A percentile compares a stretch with the other conserved stretches of the same genome.
These are phyloP conservation scores for Prochilodus magdalenae DNA, from an alignment of 2,113 vertebrate species.

Conservation along the genomic window DNA sequence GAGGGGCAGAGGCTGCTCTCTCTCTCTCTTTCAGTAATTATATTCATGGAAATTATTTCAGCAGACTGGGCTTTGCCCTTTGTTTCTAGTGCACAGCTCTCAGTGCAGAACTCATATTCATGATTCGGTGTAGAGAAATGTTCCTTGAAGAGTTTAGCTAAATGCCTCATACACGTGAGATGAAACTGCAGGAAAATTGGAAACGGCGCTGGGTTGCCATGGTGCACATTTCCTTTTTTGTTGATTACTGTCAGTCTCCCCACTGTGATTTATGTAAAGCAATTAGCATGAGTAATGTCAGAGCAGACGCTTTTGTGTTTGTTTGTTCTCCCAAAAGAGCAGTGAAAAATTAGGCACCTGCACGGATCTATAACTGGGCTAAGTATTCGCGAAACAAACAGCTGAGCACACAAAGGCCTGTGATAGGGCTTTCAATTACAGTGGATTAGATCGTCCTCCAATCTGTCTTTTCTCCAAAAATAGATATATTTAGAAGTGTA, in stretches of 20 bases:
- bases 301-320: constrained; percentile 62
- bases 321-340: constrained; percentile 65
- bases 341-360: constrained; percentile 67
- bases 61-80: constrained; percentile 56
- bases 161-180: constrained; percentile 43
- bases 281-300: constrained; percentile 67
- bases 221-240: constrained; percentile 65
- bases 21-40: constrained; percentile 37
- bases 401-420: constrained; percentile 55
- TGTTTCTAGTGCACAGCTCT: constrained; percentile 49
- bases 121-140: constrained; percentile 54
- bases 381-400: constrained; percentile 58
- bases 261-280: constrained; percentile 71
- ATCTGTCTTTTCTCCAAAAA: constrained; percentile 27
- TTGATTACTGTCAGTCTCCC: constrained; percentile 71
- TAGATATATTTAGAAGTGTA: background rate
- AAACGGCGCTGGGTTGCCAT: constrained; percentile 49
- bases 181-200: constrained; percentile 49
- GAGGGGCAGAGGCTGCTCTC: constrained; percentile 34
- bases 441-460: constrained; percentile 21
- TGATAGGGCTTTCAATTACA: constrained; percentile 53
- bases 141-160: constrained; percentile 19
- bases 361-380: constrained; percentile 58
- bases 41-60: constrained; percentile 63
- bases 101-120: constrained; percentile 47